A percentile compares a stretch with the other conserved stretches of the same genome.
These are phyloP conservation scores for Anhinga rufa DNA, from an alignment of 2,113 vertebrate species.

Conservation along the genomic window DNA sequence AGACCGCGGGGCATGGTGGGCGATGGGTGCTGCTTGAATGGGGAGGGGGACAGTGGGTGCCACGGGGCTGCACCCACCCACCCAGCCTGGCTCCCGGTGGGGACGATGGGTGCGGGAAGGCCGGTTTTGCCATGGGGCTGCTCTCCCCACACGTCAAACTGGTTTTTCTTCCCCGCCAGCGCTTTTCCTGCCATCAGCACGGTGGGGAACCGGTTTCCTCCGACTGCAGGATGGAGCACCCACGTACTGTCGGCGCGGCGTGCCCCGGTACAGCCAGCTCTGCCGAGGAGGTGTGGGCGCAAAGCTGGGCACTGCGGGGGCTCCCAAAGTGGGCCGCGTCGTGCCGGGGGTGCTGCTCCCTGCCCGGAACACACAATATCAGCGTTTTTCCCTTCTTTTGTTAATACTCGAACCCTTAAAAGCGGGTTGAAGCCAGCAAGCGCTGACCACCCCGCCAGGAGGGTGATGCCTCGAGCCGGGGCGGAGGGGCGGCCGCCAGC, in stretches of 20 bases:
- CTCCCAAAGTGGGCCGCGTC: background rate
- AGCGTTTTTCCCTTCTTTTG: background rate
- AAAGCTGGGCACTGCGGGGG: accelerated
- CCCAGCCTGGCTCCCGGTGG: accelerated
- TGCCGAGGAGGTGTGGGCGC: background rate
- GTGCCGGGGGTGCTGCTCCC: background rate
- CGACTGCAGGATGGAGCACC: background rate
- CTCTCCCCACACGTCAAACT: background rate
- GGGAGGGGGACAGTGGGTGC: background rate
- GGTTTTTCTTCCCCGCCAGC: conserved; percentile 19
- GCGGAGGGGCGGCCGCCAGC: accelerated
- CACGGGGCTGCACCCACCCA: background rate
- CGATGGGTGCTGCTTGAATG: accelerated
- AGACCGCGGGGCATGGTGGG: accelerated
- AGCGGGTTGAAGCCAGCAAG: background rate
- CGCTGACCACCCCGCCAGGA: accelerated
- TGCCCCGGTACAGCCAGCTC: background rate
- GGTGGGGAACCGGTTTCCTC: background rate
- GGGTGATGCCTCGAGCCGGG: accelerated
- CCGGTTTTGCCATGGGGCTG: background rate
- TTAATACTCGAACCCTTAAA: background rate
- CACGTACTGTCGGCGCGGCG: background rate
- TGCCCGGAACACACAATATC: background rate
- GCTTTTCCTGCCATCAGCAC: background rate
- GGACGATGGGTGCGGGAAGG: background rate